A percentile compares a stretch with the other conserved stretches of the same genome.
phyloP scores from a whole-genome alignment of 1,140 invertebrate species.

The Drosophila repleta region DNA sequence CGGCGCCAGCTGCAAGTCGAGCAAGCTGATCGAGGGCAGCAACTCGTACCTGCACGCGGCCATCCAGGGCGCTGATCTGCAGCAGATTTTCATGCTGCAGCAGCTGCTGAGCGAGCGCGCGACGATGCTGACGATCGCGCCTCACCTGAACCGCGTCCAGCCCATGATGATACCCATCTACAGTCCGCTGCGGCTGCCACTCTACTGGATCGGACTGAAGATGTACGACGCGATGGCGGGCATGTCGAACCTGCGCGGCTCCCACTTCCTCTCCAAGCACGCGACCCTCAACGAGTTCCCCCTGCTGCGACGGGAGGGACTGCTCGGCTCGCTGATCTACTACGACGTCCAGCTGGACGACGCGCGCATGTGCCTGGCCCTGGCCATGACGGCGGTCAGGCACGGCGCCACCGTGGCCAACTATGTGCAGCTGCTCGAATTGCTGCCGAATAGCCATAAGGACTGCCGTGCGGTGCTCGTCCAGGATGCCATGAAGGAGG shows the following conservation, averaged over 20 bases:
- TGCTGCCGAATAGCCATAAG: conserved; percentile 6
- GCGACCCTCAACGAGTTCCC: conserved; percentile 56
- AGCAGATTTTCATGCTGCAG: conserved; percentile 50
- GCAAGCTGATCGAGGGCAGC: conserved; percentile 59
- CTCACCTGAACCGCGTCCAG: conserved; percentile 62
- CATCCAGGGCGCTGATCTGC: conserved; percentile 37
- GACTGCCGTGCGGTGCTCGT: conserved; percentile 40
- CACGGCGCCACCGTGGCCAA: conserved; percentile 56
- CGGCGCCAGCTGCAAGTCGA: conserved; percentile 59
- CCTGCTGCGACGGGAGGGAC: conserved; percentile 36
- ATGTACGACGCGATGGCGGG: conserved; percentile 61
- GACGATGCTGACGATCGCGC: conserved; percentile 58
- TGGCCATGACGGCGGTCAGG: conserved; percentile 50
- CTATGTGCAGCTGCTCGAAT: conserved; percentile 33
- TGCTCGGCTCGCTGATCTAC: conserved; percentile 61
- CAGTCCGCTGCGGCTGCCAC: conserved; percentile 38
- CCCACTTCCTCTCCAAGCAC: conserved; percentile 44
- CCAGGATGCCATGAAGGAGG: conserved; percentile 25
- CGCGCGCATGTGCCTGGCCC: conserved; percentile 63
- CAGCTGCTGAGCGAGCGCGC: conserved; percentile 54
- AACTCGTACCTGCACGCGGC: conserved; percentile 37
- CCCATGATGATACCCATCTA: conserved; percentile 69
- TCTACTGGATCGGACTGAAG: conserved; percentile 59
- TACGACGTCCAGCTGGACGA: conserved; percentile 66
- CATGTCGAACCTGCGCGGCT: conserved; percentile 48